These are phyloP conservation scores for Coregonus suidteri DNA, from an alignment of 2,797 vertebrate genomes.

Conservation along the genomic window DNA sequence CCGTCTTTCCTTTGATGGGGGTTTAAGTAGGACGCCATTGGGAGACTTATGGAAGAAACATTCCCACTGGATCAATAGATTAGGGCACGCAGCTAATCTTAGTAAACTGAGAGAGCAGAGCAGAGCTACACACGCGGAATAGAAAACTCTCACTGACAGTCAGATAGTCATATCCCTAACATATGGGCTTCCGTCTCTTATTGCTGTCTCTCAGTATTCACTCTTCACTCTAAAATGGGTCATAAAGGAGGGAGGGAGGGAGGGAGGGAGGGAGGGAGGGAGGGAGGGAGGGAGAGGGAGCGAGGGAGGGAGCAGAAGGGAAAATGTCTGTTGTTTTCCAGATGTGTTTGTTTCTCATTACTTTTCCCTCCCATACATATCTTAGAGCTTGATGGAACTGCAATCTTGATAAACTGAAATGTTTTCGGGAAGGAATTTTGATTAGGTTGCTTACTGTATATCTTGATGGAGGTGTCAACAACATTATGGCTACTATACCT, in stretches of 20 bases:
- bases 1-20: constrained; percentile 69
- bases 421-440: background rate
- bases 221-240: constrained; percentile 55
- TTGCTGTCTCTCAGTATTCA: constrained; percentile 56
- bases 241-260: constrained; percentile 28
- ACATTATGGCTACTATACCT: background rate
- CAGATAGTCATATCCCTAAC: constrained; percentile 41
- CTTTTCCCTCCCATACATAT: background rate
- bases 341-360: constrained; percentile 12
- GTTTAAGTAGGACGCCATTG: constrained; percentile 72
- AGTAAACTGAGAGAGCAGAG: constrained; percentile 44
- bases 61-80: constrained; percentile 74
- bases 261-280: too few relatives aligned
- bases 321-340: constrained; percentile 39
- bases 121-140: constrained; percentile 21
- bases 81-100: constrained; percentile 66
- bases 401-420: background rate
- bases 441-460: background rate
- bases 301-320: constrained; percentile 9
- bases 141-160: constrained; percentile 25
- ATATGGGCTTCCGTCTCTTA: constrained; percentile 37
- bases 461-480: background rate
- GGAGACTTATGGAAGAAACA: constrained; percentile 67
- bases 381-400: background rate
- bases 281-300: too few relatives aligned